These are phyloP conservation scores for Baccha elongata DNA, from an alignment of 2,888 invertebrate species.

Conservation along the genomic window DNA sequence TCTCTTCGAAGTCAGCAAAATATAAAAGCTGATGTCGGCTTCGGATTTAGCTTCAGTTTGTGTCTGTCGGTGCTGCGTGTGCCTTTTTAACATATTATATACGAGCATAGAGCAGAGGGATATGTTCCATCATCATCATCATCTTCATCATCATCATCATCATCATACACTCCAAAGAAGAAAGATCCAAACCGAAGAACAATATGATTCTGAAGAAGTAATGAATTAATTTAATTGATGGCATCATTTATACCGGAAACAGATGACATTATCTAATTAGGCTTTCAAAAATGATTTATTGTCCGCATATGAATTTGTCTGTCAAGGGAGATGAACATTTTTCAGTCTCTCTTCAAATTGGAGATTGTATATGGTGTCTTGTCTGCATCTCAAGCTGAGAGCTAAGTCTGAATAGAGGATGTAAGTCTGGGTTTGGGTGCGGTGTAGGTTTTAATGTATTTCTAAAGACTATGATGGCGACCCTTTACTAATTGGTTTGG, in stretches of 20 bases:
- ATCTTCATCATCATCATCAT: too few relatives aligned
- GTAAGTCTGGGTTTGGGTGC: not conserved
- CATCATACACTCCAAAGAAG: not conserved
- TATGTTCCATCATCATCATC: conserved; percentile 6
- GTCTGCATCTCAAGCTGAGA: not conserved
- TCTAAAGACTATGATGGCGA: conserved; percentile 13
- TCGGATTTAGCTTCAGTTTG: not conserved
- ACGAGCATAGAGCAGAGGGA: too few relatives aligned
- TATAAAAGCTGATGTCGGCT: conserved; percentile 3
- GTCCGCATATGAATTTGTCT: conserved; percentile 57
- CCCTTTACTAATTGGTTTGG: too few relatives aligned
- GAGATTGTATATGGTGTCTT: not conserved
- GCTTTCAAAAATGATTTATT: conserved; percentile 73
- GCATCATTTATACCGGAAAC: conserved; percentile 71
- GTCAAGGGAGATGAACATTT: conserved; percentile 53
- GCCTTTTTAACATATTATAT: conserved; percentile 20
- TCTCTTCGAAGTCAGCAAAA: conserved; percentile 45
- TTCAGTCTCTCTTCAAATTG: conserved; percentile 34
- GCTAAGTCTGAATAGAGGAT: too few relatives aligned
- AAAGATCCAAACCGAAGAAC: conserved; percentile 33
- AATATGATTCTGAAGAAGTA: conserved; percentile 53
- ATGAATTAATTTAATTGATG: conserved; percentile 74
- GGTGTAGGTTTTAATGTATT: conserved; percentile 22
- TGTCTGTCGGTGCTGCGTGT: conserved; percentile 24
- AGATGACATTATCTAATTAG: conserved; percentile 76